Conservation (phyloP, 1,140 invertebrate species). For the Eumeta japonica region DNA sequence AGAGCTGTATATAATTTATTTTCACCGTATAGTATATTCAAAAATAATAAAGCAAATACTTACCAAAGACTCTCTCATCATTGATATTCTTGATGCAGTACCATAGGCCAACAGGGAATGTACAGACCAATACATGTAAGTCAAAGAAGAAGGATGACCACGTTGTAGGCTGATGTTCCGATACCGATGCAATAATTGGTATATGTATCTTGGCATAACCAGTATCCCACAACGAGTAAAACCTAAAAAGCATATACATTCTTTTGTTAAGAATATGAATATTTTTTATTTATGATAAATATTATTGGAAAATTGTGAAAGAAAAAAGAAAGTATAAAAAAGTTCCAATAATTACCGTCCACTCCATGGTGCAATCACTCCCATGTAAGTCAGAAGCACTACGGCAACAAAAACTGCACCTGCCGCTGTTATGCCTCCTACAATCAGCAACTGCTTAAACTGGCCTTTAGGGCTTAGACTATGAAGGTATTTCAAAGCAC, state of each 20-base stretch:
- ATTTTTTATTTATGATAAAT: neutral
- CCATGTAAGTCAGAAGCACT: constrained; percentile 86
- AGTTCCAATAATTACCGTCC: constrained; percentile 66
- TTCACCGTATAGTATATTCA: no score
- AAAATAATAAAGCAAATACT: no score
- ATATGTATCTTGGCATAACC: constrained; percentile 99
- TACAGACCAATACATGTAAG: constrained; percentile 93
- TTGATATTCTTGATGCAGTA: constrained; percentile 98
- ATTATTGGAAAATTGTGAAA: neutral
- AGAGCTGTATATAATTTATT: no score
- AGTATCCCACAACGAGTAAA: constrained; percentile 99
- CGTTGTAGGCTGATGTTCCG: constrained; percentile 99
- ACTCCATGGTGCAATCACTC: constrained; percentile 97
- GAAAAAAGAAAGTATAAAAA: constrained; percentile 2
- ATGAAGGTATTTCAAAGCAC: constrained; percentile 85
- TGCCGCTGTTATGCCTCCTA: constrained; percentile 76
- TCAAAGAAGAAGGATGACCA: constrained; percentile 99
- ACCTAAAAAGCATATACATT: no score
- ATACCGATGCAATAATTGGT: constrained; percentile 99
- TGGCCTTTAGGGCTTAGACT: constrained; percentile 86
- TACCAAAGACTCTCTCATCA: constrained; percentile 97
- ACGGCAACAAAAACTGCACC: constrained; percentile 81
- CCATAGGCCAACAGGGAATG: constrained; percentile 98
- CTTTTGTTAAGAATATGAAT: constrained; percentile 5
- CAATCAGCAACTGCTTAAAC: constrained; percentile 86